Percentiles rank a stretch among this genome's conserved stretches.
phyloP scores from a whole-genome alignment of 2,113 vertebrate genomes.

The Atrichornis clamosus region DNA sequence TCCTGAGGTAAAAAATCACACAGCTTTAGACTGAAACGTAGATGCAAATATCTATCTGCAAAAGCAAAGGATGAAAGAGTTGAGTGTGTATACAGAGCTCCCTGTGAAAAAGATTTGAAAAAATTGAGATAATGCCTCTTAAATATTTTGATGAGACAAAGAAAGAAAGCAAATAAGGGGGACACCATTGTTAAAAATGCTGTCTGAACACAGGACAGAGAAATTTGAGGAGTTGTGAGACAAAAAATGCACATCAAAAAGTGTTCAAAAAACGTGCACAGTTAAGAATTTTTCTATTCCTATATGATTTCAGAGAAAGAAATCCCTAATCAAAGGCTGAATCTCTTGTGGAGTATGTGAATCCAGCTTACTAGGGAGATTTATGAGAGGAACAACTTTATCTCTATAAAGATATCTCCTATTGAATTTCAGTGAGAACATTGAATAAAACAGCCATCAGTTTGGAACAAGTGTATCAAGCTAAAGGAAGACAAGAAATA shows the following conservation, averaged over 20 bases:
- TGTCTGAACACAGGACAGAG: neutral
- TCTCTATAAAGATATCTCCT: neutral
- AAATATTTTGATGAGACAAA: neutral
- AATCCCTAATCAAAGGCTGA: neutral
- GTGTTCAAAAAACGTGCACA: neutral
- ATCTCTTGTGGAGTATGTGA: neutral
- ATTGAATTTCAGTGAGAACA: neutral
- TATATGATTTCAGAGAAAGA: neutral
- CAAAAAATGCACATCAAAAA: neutral
- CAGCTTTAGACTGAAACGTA: neutral
- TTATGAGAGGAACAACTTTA: neutral
- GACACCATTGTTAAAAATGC: neutral
- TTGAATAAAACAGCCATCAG: conserved; percentile 2
- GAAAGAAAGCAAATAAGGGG: neutral
- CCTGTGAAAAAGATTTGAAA: neutral
- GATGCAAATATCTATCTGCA: neutral
- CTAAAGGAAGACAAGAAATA: conserved; percentile 10
- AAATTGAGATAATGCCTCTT: neutral
- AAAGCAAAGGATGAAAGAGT: neutral
- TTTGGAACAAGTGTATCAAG: neutral
- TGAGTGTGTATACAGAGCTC: neutral
- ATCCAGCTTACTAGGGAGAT: neutral
- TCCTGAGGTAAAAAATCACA: neutral
- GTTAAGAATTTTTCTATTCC: neutral
- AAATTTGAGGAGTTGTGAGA: neutral